phyloP scores from a whole-genome alignment of 2,113 vertebrate species.

The Caracal caracal region DNA sequence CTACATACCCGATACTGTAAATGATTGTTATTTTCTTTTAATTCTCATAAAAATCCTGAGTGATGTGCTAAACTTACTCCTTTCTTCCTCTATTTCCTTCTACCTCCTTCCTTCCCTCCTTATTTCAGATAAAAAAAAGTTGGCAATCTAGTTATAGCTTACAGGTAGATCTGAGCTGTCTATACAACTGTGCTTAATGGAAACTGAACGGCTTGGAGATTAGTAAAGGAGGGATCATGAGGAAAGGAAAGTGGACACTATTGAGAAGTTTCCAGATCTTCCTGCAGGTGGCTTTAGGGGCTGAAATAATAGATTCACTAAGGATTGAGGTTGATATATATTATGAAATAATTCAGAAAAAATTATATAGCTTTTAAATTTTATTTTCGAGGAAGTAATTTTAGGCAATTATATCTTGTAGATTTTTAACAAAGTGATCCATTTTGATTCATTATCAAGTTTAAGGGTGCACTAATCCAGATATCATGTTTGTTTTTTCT shows the following conservation, averaged over 20 bases:
- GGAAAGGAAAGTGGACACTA: background rate
- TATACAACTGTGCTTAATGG: background rate
- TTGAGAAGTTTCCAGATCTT: background rate
- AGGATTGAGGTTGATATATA: background rate
- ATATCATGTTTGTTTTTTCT: constrained; percentile 32
- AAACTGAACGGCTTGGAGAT: background rate
- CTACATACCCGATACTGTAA: background rate
- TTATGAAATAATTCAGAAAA: constrained; percentile 2
- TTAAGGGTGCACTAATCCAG: constrained; percentile 39
- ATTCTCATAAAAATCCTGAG: background rate
- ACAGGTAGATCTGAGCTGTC: background rate
- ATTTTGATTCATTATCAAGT: constrained; percentile 49
- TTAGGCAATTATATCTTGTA: background rate
- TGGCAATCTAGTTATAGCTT: background rate
- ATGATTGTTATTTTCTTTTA: background rate
- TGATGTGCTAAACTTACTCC: background rate
- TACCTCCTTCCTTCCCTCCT: background rate
- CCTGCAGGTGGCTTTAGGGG: background rate
- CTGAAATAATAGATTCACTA: background rate
- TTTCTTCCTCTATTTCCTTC: background rate
- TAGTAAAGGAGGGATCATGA: background rate
- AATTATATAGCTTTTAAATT: background rate
- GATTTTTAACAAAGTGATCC: constrained; percentile 49
- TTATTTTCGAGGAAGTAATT: constrained; percentile 41
- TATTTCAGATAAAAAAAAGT: background rate